These are phyloP conservation scores for Elysia chlorotica DNA, from an alignment of 1,140 invertebrate genomes.

Conservation along the genomic window DNA sequence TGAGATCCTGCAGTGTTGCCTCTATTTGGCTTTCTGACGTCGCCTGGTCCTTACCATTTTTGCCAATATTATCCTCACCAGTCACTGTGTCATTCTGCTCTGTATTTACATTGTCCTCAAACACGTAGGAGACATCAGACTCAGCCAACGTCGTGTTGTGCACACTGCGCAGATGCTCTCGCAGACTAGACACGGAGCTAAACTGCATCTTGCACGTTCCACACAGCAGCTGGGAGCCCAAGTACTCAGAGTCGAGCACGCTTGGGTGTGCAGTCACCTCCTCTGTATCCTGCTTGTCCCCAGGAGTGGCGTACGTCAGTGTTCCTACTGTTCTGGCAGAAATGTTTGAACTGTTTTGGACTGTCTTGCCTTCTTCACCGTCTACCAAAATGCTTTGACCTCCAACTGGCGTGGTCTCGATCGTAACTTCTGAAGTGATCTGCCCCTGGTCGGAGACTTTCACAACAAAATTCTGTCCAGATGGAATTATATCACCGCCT, in stretches of 20 bases:
- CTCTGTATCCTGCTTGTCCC: too few relatives aligned
- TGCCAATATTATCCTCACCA: neutral
- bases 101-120: neutral
- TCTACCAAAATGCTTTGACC: too few relatives aligned
- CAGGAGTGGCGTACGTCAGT: too few relatives aligned
- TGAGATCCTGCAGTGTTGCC: neutral
- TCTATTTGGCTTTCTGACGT: neutral
- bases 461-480: too few relatives aligned
- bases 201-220: conserved; percentile 18
- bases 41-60: neutral
- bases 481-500: too few relatives aligned
- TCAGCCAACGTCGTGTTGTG: conserved; percentile 11
- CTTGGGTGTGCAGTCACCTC: too few relatives aligned
- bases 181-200: neutral
- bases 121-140: conserved; percentile 10
- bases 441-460: too few relatives aligned
- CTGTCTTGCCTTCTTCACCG: too few relatives aligned
- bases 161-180: neutral
- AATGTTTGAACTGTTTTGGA: too few relatives aligned
- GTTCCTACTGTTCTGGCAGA: too few relatives aligned
- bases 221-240: conserved; percentile 4
- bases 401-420: too few relatives aligned
- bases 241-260: neutral
- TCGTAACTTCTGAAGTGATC: too few relatives aligned
- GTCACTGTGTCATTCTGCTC: neutral